These are phyloP conservation scores for Heliconius congener DNA, from an alignment of 1,140 invertebrate species.

Conservation along the genomic window DNA sequence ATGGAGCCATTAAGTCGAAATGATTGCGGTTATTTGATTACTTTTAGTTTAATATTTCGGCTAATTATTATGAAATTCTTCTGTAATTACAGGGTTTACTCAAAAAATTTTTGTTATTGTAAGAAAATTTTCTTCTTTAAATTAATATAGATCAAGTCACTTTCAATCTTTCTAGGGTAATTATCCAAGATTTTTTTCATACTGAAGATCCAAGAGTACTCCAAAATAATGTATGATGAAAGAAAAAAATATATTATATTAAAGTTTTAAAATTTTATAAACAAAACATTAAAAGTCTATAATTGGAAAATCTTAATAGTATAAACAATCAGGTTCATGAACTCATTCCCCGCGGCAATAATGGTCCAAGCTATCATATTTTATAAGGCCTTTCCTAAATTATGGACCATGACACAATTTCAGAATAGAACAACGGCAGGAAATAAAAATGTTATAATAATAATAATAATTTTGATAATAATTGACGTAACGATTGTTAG, in stretches of 20 bases:
- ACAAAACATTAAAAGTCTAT: too few species aligned
- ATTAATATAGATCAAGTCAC: too few species aligned
- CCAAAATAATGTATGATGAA: too few species aligned
- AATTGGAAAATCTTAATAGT: neutral
- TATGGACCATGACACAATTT: slow-evolving; percentile 19
- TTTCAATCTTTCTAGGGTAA: too few species aligned
- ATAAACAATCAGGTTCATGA: neutral
- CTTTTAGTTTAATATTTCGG: neutral
- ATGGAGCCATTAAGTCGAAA: neutral
- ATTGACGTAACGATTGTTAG: slow-evolving; percentile 1
- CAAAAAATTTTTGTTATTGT: neutral
- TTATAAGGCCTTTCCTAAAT: slow-evolving; percentile 9
- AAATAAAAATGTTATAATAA: slow-evolving; percentile 6
- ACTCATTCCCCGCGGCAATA: slow-evolving; percentile 1
- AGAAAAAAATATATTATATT: too few species aligned
- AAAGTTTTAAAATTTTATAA: too few species aligned
- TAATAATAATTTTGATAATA: slow-evolving; percentile 16
- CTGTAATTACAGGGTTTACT: neutral
- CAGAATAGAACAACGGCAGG: neutral
- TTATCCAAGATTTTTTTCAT: too few species aligned
- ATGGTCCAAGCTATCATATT: neutral
- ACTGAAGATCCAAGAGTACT: too few species aligned
- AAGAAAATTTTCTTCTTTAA: neutral
- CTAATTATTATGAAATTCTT: neutral
- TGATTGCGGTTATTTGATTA: neutral